Evolutionary conservation across 1,140 invertebrate genomes (phyloP), one percentile per base, ranked within the genome.

Genomic region (Odontomachus brunneus): DNA sequence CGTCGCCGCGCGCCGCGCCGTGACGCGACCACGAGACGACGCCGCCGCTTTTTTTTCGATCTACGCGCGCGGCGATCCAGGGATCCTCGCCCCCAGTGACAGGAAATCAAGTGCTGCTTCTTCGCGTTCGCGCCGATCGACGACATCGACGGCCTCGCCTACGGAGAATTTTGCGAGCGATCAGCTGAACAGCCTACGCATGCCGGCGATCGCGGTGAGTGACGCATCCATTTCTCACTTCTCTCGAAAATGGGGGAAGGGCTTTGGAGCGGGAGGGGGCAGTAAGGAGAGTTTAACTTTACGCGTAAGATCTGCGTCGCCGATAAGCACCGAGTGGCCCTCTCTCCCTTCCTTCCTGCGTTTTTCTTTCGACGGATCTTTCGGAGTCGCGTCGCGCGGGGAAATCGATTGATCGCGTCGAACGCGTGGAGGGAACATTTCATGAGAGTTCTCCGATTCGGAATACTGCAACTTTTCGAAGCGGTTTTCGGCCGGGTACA

Each of bases 161-260:
- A 38, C 48, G 65, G 67, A 71, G 80, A 51, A 83, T 89, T 81
- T 76, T 84, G 78, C 33, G 51, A 26, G 60, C 65, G 53, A 59
- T 55, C 74, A 26, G 44, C 49, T 81, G 51, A 73, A 90, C 88
- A 88, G 88, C 89, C 88, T 90, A 92, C 92, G 92, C 86, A 93
- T 93, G 92, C 89, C 89, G 89, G 86, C 87, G 86, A 85, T 90
- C 78, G 85, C 89, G 91, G 92, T 92, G 89, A 92, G 92, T 53
- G 22, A 73, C n/a, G 55, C 33, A 3, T 66, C n/a, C 44, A 72
- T 44, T 51, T 53, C 51, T 51, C n/a, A n/a, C n/a, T n/a, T n/a
- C n/a, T n/a, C n/a, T n/a, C n/a, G n/a, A n/a, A n/a, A n/a, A n/a
- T n/a, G n/a, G n/a, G n/a, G n/a, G n/a, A n/a, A n/a, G n/a, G n/a